Evolutionary conservation across 2,113 vertebrate species (phyloP).

Genomic region (Tragulus kanchil): DNA sequence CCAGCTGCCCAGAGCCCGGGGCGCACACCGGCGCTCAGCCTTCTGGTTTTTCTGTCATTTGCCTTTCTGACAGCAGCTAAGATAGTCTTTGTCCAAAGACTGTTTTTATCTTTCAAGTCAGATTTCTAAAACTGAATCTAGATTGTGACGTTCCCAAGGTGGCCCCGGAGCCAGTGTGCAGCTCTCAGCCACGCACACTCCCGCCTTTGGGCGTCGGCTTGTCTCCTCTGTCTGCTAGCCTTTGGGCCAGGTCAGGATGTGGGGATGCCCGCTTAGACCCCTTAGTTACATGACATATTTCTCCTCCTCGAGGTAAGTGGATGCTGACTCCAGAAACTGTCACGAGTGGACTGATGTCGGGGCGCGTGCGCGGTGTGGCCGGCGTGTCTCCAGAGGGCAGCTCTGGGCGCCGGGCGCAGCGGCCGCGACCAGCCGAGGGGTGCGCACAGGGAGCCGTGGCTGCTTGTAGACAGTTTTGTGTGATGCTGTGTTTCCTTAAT

Average conservation of each 20-base stretch:
- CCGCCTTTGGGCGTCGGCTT: rapidly evolving
- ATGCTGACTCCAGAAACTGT: neutral
- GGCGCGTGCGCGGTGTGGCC: neutral
- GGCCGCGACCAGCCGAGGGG: neutral
- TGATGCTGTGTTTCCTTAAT: slow-evolving; percentile 87
- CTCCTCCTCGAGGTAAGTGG: slow-evolving; percentile 76
- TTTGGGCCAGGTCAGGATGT: neutral
- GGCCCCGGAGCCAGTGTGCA: rapidly evolving
- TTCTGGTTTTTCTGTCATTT: neutral
- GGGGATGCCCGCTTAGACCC: neutral
- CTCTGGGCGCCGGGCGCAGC: neutral
- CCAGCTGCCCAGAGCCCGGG: neutral
- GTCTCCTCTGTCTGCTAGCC: neutral
- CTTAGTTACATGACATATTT: neutral
- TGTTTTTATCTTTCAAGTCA: neutral
- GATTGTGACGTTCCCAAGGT: rapidly evolving
- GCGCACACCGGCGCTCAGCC: rapidly evolving
- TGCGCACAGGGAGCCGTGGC: neutral
- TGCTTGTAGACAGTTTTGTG: slow-evolving; percentile 80
- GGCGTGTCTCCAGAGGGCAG: neutral
- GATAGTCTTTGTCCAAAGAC: neutral
- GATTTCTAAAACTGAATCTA: too few species aligned
- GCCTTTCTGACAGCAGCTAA: neutral
- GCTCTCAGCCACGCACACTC: rapidly evolving
- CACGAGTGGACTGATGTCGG: neutral